Conservation (phyloP, 64 coral and sea anemone species). For the Trachythela sp. region DNA sequence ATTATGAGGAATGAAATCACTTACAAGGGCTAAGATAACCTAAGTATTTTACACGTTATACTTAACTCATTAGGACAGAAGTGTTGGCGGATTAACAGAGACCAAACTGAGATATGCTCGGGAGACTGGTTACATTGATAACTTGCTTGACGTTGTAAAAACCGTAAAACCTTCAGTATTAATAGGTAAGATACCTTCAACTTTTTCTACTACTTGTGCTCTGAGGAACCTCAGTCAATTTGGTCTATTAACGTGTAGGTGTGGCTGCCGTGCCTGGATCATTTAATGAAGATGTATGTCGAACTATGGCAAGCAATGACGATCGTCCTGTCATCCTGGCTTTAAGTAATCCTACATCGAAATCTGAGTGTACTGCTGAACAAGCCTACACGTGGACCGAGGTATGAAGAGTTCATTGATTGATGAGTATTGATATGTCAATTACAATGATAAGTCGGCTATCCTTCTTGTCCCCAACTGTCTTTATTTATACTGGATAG, state of each 20-base stretch:
- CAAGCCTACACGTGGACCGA: constrained; percentile 89
- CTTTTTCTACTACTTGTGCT: not conserved
- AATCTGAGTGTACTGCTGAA: constrained; percentile 85
- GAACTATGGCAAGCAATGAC: constrained; percentile 72
- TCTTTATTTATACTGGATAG: not conserved
- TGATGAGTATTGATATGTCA: not conserved
- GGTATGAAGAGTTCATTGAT: constrained; percentile 7
- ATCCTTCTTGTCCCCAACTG: not conserved
- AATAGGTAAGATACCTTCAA: constrained; percentile 53
- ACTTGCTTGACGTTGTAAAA: constrained; percentile 72
- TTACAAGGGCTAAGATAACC: too few relatives aligned
- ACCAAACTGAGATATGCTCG: constrained; percentile 77
- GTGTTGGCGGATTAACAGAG: constrained; percentile 75
- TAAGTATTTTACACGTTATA: too few relatives aligned
- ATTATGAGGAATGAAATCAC: too few relatives aligned
- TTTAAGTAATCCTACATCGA: constrained; percentile 87
- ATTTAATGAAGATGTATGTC: constrained; percentile 80
- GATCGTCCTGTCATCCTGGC: constrained; percentile 85
- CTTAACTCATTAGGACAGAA: constrained; percentile 88
- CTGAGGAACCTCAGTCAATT: not conserved
- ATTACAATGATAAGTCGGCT: not conserved
- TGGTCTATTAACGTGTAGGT: constrained; percentile 33
- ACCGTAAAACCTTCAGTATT: constrained; percentile 69
- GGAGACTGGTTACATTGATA: constrained; percentile 65
- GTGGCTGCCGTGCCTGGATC: constrained; percentile 78